A percentile compares a stretch with the other conserved stretches of the same genome.
These are phyloP conservation scores for Platypus cylindrus DNA, from an alignment of 2,888 invertebrate genomes.

Conservation along the genomic window DNA sequence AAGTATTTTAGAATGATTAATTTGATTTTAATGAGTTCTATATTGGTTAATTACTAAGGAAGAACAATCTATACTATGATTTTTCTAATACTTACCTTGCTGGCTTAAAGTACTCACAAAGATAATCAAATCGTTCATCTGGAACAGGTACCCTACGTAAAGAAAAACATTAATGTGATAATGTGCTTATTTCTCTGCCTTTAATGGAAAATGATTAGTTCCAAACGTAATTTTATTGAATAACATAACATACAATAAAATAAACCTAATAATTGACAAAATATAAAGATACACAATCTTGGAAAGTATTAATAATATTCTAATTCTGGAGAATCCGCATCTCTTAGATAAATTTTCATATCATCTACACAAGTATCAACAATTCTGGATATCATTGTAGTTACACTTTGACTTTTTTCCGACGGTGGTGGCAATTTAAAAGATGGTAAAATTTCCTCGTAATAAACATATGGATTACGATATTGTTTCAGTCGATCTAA, in stretches of 20 bases:
- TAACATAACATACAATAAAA: too few species aligned
- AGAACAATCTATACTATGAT: too few species aligned
- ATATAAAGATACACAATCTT: too few species aligned
- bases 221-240: too few species aligned
- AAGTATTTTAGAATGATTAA: too few species aligned
- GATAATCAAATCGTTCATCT: slow-evolving; percentile 83
- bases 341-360: slow-evolving; percentile 10
- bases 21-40: too few species aligned
- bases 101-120: slow-evolving; percentile 91
- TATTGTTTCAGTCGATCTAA: slow-evolving; percentile 36
- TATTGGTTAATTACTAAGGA: too few species aligned
- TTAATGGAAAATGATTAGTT: not conserved
- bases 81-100: slow-evolving; percentile 64
- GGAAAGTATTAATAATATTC: too few species aligned
- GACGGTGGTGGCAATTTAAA: slow-evolving; percentile 16
- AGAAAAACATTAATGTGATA: slow-evolving; percentile 21
- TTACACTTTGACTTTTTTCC: slow-evolving; percentile 10
- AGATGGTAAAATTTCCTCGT: slow-evolving; percentile 31
- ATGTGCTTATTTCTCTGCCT: not conserved
- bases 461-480: slow-evolving; percentile 44
- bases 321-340: too few species aligned
- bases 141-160: slow-evolving; percentile 96
- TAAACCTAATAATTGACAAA: too few species aligned
- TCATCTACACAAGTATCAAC: slow-evolving; percentile 14
- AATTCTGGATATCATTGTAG: slow-evolving; percentile 12